Evolutionary conservation across 2,888 invertebrate species (phyloP).

Genomic region (Drosophila cognata): DNA sequence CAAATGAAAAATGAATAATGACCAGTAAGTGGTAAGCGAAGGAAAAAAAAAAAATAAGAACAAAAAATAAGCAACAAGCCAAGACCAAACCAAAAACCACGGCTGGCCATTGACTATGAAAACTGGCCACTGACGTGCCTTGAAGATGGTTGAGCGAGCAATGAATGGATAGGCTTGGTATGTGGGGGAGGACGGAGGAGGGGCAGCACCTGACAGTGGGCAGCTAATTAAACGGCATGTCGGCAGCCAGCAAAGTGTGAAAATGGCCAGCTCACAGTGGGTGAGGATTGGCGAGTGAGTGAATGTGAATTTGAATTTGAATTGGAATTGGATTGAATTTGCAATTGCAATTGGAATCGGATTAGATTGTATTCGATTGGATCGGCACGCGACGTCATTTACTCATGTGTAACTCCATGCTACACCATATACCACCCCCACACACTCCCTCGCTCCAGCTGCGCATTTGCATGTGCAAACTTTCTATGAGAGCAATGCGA

Average conservation of each 20-base stretch:
- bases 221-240: slow-evolving; percentile 69
- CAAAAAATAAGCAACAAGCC: neutral
- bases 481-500: slow-evolving; percentile 52
- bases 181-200: neutral
- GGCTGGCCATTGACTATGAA: slow-evolving; percentile 52
- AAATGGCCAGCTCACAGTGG: slow-evolving; percentile 50
- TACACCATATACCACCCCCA: neutral
- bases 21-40: neutral
- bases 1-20: slow-evolving; percentile 46
- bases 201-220: slow-evolving; percentile 2
- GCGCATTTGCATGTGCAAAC: slow-evolving; percentile 59
- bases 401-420: slow-evolving; percentile 56
- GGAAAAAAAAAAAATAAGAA: slow-evolving; percentile 9
- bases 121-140: slow-evolving; percentile 39
- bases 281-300: slow-evolving; percentile 17
- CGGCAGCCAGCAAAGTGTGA: slow-evolving; percentile 68
- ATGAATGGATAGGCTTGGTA: neutral
- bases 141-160: neutral
- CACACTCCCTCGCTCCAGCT: neutral
- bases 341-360: slow-evolving; percentile 30
- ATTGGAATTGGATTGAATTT: slow-evolving; percentile 40
- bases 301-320: slow-evolving; percentile 6
- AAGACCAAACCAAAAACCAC: slow-evolving; percentile 14
- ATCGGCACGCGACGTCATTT: slow-evolving; percentile 67
- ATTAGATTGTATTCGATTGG: slow-evolving; percentile 42